Percentiles rank a stretch among this genome's conserved stretches.
Evolutionary conservation across 2,113 vertebrate species (phyloP).

Genomic region (Cynocephalus volans): DNA sequence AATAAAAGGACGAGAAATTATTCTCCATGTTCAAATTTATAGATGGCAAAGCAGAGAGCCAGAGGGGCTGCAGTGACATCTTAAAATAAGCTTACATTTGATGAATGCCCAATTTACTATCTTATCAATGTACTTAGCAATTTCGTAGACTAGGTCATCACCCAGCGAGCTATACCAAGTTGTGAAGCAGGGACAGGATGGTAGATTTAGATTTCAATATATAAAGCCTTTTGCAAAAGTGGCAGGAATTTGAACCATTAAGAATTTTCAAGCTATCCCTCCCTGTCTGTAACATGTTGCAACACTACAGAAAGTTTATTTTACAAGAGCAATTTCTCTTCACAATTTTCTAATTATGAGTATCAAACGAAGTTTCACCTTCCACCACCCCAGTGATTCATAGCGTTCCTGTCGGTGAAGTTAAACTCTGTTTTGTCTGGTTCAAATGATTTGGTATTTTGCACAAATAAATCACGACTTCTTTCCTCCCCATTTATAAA

Average conservation of each 20-base stretch:
- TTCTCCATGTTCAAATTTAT: background rate
- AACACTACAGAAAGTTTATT: constrained; percentile 78
- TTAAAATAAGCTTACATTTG: constrained; percentile 52
- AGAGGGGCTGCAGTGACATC: background rate
- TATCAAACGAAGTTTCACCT: constrained; percentile 61
- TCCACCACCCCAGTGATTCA: constrained; percentile 76
- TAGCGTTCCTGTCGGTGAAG: constrained; percentile 63
- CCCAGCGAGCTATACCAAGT: background rate
- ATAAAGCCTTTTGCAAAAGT: constrained; percentile 36
- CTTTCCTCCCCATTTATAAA: constrained; percentile 10
- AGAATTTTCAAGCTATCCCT: constrained; percentile 60
- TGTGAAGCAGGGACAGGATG: background rate
- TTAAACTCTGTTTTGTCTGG: constrained; percentile 69
- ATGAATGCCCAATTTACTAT: constrained; percentile 32
- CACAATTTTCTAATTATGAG: constrained; percentile 77
- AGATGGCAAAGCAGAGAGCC: background rate
- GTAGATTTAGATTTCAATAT: constrained; percentile 34
- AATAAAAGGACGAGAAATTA: constrained; percentile 55
- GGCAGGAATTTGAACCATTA: constrained; percentile 59
- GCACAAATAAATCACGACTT: background rate
- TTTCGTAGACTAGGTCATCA: constrained; percentile 9
- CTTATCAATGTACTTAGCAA: constrained; percentile 31
- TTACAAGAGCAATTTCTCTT: constrained; percentile 75
- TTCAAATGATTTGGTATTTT: constrained; percentile 28
- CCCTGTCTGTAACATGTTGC: constrained; percentile 40